Conservation (phyloP, 2,113 vertebrate genomes). For the Oncorhynchus tshawytscha region DNA sequence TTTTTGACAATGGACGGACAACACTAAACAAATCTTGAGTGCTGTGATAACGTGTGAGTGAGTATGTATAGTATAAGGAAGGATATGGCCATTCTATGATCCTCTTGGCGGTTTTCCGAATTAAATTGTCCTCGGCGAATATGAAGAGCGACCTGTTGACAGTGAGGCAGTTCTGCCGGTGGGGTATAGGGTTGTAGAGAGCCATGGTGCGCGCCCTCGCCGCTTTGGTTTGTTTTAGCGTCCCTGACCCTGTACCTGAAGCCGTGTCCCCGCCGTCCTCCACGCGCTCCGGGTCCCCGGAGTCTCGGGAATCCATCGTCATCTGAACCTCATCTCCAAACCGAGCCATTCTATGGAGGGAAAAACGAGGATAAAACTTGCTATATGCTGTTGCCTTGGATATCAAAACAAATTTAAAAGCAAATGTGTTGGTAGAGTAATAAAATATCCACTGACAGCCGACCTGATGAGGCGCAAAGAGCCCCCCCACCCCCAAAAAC, state of each 20-base stretch:
- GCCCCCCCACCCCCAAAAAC: neutral
- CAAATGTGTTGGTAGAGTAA: neutral
- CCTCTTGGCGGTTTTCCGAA: slow-evolving; percentile 92
- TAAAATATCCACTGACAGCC: slow-evolving; percentile 44
- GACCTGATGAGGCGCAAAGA: slow-evolving; percentile 36
- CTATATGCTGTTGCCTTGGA: slow-evolving; percentile 8
- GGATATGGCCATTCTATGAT: slow-evolving; percentile 99
- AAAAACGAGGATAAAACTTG: slow-evolving; percentile 25
- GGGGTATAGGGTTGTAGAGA: slow-evolving; percentile 94
- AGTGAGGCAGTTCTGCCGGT: slow-evolving; percentile 96
- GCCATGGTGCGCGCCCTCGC: slow-evolving; percentile 97
- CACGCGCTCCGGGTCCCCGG: slow-evolving; percentile 81
- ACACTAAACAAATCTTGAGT: neutral
- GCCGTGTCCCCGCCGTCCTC: slow-evolving; percentile 78
- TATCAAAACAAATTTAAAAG: neutral
- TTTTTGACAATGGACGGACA: neutral
- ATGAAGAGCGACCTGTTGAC: slow-evolving; percentile 98
- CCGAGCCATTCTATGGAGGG: slow-evolving; percentile 89
- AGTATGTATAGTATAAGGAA: slow-evolving; percentile 50
- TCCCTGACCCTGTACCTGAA: slow-evolving; percentile 77
- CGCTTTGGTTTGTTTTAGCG: slow-evolving; percentile 92
- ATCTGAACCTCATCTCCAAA: slow-evolving; percentile 90
- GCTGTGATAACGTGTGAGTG: neutral
- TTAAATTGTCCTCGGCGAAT: slow-evolving; percentile 94
- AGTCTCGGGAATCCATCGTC: slow-evolving; percentile 82